Base-by-base conservation (phyloP, 2,888 invertebrate genomes). In the Cheilosia vernalis region DNA sequence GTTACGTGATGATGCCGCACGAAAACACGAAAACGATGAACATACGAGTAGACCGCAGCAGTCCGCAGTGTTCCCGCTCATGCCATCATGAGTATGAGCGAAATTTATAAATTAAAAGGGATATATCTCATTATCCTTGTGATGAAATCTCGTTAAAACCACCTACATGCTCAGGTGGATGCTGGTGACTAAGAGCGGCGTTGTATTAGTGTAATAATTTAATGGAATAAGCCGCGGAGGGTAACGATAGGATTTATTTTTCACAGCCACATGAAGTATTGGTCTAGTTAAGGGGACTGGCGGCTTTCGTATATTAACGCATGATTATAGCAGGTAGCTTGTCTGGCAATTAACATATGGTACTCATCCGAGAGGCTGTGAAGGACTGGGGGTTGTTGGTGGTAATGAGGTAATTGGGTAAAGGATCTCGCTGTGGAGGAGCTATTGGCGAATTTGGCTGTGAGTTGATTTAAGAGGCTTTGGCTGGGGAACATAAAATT, bases 101-200 rank as follows among this genome's bases (percentile, higher is more conserved):
- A 37, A 60, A 60, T 60, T 70, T 70, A 58, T 60, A 60, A 58
- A 70, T 70, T 49, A 70, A 49, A 70, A 60, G 37, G 70, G 58
- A 70, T 70, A 40, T 60, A 60, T 40, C 64, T 37, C 55, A 56
- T 67, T 67, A 55, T 67, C 40, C 37, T 60, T n/a, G 5, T 4
- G 33, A 56, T 58, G 47, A n/a, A 56, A 69, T 58, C 58, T 47
- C 49, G 40, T 70, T 60, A 24, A 49, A n/a, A 58, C 70, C 37
- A 19, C 15, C 30, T 56, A 4, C 55, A 30, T 27, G 30, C 27
- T 2, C 66, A 53, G 66, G 40, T 53, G 55, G 42, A 67, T 17
- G 55, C 10, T 63, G 24, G 24, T 47, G 73, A 55, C 44, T 63
- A 73, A 73, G 63, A 53, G 63, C 55, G 7, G 63, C 24, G 7